Evolutionary conservation across 2,888 invertebrate species (phyloP), one percentile per base, ranked within the genome.

Genomic region (Hypercompe scribonia): DNA sequence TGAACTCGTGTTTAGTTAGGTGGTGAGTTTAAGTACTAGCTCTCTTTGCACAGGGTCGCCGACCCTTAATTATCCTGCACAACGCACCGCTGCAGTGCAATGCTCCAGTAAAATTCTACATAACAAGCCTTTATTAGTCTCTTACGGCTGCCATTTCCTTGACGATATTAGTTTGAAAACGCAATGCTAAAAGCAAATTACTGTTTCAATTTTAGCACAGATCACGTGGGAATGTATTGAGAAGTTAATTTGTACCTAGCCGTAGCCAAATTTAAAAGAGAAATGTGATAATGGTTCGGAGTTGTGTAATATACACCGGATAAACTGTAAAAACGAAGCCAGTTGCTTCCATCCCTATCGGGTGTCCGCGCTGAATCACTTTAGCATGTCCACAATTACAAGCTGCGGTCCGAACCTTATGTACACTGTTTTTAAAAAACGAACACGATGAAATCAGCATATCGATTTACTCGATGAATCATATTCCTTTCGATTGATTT

Each of bases 41-140:
- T 90, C 90, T 90, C 88, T 86, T 87, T 85, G 87, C 86, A 83
- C 78, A 86, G 84, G 94, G 92, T 93, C 93, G 87, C 83, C 88
- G 93, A 93, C 93, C 94, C 91, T 92, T 94, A 95, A 95, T 95
- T 95, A 95, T 92, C 90, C 91, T 86, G 78, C 78, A 89, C 88
- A 89, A 87, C 87, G 89, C 90, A 91, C 91, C 89, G 90, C 88
- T 89, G 90, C 90, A 90, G 94, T 92, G 94, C 95, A 95, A 93
- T 94, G 94, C 92, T 93, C 95, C 93, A 94, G 94, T 95, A 94
- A 94, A 94, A 92, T 94, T 94, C 91, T 92, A 93, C 90, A 94
- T 93, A 94, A 95, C 93, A 91, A 93, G 92, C 87, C 91, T 93
- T 94, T 94, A 95, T 94, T 94, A 90, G 92, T 90, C 89, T 90